A percentile compares a stretch with the other conserved stretches of the same genome.
Evolutionary conservation across 2,888 invertebrate genomes (phyloP).

Genomic region (Pemphredon lugubris): DNA sequence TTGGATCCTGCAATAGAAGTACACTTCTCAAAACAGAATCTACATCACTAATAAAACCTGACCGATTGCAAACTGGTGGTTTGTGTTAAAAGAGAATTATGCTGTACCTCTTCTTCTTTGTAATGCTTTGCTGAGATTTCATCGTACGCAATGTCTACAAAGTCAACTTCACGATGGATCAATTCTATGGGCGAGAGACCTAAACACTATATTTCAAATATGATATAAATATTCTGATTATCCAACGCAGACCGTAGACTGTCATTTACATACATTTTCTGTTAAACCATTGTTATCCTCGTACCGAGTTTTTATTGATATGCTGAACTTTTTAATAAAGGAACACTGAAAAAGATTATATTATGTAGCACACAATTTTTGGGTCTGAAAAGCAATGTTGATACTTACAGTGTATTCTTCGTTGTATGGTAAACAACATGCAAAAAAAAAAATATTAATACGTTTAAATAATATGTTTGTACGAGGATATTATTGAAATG

Average conservation of each 20-base stretch:
- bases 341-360: constrained; percentile 88
- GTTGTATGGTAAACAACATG: constrained; percentile 59
- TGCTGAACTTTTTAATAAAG: constrained; percentile 92
- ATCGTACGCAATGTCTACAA: constrained; percentile 94
- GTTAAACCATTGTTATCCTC: constrained; percentile 93
- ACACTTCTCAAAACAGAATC: background rate
- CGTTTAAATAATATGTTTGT: constrained; percentile 81
- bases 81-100: too few relatives aligned
- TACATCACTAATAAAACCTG: too few relatives aligned
- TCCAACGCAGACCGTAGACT: background rate
- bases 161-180: constrained; percentile 88
- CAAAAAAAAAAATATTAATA: constrained; percentile 56
- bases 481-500: background rate
- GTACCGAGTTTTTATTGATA: constrained; percentile 93
- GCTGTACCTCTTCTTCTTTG: constrained; percentile 90
- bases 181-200: constrained; percentile 88
- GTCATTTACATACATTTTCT: constrained; percentile 89
- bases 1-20: constrained; percentile 84
- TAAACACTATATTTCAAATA: constrained; percentile 85
- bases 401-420: constrained; percentile 89
- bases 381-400: background rate
- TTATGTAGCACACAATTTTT: constrained; percentile 15
- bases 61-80: too few relatives aligned
- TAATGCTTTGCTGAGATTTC: constrained; percentile 93
- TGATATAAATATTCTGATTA: constrained; percentile 24